Base-by-base conservation (phyloP, 2,888 invertebrate species). In the Cerastis rubricosa region DNA sequence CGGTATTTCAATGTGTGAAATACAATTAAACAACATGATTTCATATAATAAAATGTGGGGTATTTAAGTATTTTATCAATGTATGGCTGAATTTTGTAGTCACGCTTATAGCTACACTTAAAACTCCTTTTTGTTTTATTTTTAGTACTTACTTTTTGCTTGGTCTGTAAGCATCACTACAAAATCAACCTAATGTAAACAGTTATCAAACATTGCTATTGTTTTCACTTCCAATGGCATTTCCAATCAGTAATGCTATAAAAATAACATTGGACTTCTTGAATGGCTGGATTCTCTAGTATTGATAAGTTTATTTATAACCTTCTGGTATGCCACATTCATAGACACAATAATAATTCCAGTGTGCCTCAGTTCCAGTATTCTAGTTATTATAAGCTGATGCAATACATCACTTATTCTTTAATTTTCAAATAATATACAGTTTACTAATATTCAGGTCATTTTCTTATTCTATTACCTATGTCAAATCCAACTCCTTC, bases 401-500 rank as follows among this genome's bases (percentile, higher is more conserved):
- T 57, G 43, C n/a, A 43, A 43, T 29, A 43, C 43, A 69, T 61
- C 35, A 69, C 22, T 68, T 19, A 19, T 25, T 25, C 63, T 29
- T 64, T 29, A 6, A 61, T 29, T 57, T 68, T 29, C 11, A 78
- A 65, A 51, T 69, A 59, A 51, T 69, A 40, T 65, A 29, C 49
- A 51, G 45, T 64, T 45, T 51, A 57, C 43, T 59, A 43, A 68
- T 43, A 64, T 57, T 61, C 43, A 4, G 61, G 19, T 49, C n/a
- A n/a, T 77, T 74, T 45, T 80, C 71, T 72, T 80, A 86, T 74
- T 84, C 74, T 85, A 72, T 73, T 63, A 71, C n/a, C 45, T 74
- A 81, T 74, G 75, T 74, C 64, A 83, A 73, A 66, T 74, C 71
- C 72, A 84, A 57, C 40, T 63, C 72, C 70, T 76, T 74, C 35